phyloP scores from a whole-genome alignment of 2,797 vertebrate species.

The Tinamus major region DNA sequence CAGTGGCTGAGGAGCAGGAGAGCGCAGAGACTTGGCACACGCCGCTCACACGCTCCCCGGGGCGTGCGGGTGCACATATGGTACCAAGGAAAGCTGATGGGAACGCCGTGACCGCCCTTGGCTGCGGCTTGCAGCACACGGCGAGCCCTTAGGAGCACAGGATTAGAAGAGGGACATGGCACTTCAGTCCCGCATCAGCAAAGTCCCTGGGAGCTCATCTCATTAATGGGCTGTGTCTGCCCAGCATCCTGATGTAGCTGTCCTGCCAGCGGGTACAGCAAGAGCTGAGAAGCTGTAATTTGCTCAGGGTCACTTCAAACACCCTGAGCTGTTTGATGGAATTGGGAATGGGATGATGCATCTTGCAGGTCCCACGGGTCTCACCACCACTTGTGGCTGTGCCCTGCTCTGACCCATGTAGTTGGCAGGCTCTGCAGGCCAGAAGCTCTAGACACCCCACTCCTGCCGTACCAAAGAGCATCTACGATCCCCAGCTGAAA shows the following conservation, averaged over 20 bases:
- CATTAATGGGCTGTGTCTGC: accelerated
- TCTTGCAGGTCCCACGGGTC: background rate
- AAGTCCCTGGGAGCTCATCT: background rate
- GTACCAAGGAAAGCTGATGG: background rate
- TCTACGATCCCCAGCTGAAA: background rate
- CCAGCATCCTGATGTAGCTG: accelerated
- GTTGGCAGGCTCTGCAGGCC: background rate
- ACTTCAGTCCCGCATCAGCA: background rate
- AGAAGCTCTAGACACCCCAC: accelerated
- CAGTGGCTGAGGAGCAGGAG: background rate
- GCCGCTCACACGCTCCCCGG: accelerated
- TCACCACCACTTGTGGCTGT: background rate
- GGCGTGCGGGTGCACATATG: too few relatives aligned
- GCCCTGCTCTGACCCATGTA: accelerated
- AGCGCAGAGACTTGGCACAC: background rate
- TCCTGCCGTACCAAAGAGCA: too few relatives aligned
- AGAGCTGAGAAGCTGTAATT: background rate
- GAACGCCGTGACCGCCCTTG: too few relatives aligned
- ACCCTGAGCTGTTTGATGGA: accelerated
- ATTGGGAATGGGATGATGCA: background rate
- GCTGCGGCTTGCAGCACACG: background rate
- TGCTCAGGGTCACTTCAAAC: accelerated
- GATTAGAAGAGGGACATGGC: background rate
- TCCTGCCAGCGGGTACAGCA: accelerated
- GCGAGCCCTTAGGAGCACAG: background rate